These are phyloP conservation scores for Triplophysa dalaica DNA, from an alignment of 2,113 vertebrate species.

Conservation along the genomic window DNA sequence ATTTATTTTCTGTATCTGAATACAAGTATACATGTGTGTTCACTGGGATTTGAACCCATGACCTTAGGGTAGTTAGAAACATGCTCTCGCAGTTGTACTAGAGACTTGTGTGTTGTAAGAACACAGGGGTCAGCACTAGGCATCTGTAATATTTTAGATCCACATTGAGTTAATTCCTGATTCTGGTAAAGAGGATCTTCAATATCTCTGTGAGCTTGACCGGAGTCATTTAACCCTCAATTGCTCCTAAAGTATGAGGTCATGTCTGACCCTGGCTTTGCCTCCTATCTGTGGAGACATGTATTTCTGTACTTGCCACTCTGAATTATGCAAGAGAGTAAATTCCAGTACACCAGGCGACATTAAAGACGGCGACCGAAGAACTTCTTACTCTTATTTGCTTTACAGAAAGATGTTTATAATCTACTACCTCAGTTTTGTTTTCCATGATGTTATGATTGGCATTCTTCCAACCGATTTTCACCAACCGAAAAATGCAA, in stretches of 20 bases:
- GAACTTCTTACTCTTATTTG: constrained; percentile 21
- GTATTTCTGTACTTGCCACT: constrained; percentile 8
- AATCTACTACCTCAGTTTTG: constrained; percentile 6
- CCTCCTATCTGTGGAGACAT: not conserved
- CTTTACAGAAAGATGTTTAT: constrained; percentile 20
- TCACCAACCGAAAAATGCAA: not conserved
- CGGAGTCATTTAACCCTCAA: not conserved
- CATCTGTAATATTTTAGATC: too few relatives aligned
- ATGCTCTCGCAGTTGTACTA: too few relatives aligned
- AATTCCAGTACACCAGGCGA: not conserved
- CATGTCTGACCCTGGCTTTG: constrained; percentile 18
- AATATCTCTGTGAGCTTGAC: not conserved
- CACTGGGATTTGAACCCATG: too few relatives aligned
- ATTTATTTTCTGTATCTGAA: too few relatives aligned
- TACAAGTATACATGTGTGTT: too few relatives aligned
- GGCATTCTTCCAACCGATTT: constrained; percentile 17
- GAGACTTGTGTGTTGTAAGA: too few relatives aligned
- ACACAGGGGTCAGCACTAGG: too few relatives aligned
- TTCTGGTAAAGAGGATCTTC: not conserved
- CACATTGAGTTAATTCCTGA: not conserved
- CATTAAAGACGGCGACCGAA: not conserved
- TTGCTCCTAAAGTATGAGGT: not conserved
- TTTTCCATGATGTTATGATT: constrained; percentile 34
- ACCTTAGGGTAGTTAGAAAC: too few relatives aligned
- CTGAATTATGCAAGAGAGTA: not conserved